Percentiles rank a stretch among this genome's conserved stretches.
Evolutionary conservation across 2,113 vertebrate genomes (phyloP).

Genomic region (Xiphophorus hellerii): DNA sequence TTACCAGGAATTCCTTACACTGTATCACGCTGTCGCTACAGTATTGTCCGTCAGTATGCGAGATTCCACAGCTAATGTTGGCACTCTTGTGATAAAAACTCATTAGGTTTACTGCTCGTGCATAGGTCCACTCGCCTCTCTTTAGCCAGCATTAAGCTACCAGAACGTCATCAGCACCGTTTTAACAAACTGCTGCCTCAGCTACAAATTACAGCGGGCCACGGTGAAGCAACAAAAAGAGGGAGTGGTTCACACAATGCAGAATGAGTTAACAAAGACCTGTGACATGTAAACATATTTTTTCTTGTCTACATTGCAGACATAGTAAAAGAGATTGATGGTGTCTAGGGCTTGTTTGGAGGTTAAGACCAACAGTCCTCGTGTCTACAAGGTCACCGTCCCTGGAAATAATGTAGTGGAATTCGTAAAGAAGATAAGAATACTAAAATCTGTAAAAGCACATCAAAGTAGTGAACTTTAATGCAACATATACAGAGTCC

Average conservation of each 20-base stretch:
- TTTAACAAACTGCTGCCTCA: slow-evolving; percentile 35
- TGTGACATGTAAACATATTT: slow-evolving; percentile 28
- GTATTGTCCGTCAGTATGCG: slow-evolving; percentile 22
- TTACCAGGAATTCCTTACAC: slow-evolving; percentile 22
- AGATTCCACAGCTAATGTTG: slow-evolving; percentile 65
- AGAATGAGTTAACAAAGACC: slow-evolving; percentile 21
- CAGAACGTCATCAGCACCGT: slow-evolving; percentile 21
- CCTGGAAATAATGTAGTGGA: not conserved
- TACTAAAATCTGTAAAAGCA: not conserved
- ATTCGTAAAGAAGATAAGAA: not conserved
- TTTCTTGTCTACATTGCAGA: slow-evolving; percentile 24
- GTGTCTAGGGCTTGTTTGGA: not conserved
- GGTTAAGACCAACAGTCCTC: not conserved
- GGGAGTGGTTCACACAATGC: slow-evolving; percentile 34
- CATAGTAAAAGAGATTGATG: slow-evolving; percentile 1
- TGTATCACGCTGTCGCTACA: slow-evolving; percentile 35
- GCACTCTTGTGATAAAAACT: slow-evolving; percentile 55
- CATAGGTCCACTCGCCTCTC: not conserved
- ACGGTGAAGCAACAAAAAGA: slow-evolving; percentile 14
- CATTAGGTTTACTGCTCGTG: slow-evolving; percentile 1
- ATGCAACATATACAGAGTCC: not conserved
- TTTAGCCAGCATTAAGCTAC: slow-evolving; percentile 12
- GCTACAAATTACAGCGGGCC: slow-evolving; percentile 51
- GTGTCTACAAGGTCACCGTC: not conserved
- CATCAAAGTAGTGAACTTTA: not conserved